Conservation (phyloP, 2,113 vertebrate species). For the Pica pica region DNA sequence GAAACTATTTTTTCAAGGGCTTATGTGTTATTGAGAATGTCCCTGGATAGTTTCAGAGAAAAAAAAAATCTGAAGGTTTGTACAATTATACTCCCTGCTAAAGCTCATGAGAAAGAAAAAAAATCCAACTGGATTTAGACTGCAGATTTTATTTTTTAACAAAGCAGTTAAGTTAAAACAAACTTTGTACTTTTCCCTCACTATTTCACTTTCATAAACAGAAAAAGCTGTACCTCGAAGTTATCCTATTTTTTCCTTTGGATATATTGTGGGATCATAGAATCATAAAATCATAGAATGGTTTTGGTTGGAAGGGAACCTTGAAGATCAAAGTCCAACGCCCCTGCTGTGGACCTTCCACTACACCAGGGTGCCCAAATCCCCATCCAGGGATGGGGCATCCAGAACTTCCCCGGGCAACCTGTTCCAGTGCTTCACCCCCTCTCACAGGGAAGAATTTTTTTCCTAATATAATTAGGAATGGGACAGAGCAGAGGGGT, state of each 20-base stretch:
- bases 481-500: accelerated
- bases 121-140: neutral
- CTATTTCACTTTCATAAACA: neutral
- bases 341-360: neutral
- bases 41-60: neutral
- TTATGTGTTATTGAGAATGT: neutral
- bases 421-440: neutral
- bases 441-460: neutral
- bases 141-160: neutral
- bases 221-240: neutral
- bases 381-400: neutral
- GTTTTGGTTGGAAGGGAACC: neutral
- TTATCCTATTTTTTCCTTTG: neutral
- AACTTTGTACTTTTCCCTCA: neutral
- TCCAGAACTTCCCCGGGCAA: neutral
- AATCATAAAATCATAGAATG: neutral
- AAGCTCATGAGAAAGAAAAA: neutral
- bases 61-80: neutral
- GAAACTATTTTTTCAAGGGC: neutral
- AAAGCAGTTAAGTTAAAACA: neutral
- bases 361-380: neutral
- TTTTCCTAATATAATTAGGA: neutral
- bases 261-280: neutral
- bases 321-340: neutral
- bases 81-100: neutral